Evolutionary conservation across 1,140 invertebrate genomes (phyloP).

Genomic region (Heterodera carotae): DNA sequence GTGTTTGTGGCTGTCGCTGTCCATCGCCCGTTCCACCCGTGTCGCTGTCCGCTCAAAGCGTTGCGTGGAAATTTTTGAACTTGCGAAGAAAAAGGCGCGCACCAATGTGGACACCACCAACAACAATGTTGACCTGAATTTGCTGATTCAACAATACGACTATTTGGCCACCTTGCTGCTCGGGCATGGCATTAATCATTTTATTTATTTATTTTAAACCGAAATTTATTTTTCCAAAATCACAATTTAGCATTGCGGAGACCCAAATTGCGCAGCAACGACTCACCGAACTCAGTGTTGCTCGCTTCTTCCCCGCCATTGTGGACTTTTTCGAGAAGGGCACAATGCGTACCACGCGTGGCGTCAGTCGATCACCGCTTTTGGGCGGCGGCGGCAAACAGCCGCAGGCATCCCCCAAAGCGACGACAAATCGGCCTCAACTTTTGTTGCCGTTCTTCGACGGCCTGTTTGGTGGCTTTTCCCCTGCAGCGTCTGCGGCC

Average conservation of each 20-base stretch:
- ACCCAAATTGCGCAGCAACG: slow-evolving; percentile 1
- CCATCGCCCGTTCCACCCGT: slow-evolving; percentile 22
- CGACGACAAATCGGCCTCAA: slow-evolving; percentile 16
- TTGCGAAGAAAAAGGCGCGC: slow-evolving; percentile 21
- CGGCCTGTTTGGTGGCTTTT: neutral
- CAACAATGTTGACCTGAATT: slow-evolving; percentile 25
- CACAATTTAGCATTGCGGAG: slow-evolving; percentile 38
- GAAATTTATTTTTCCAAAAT: too few species aligned
- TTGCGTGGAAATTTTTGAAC: slow-evolving; percentile 48
- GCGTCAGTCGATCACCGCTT: neutral
- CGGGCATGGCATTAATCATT: too few species aligned
- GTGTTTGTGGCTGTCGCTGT: slow-evolving; percentile 34
- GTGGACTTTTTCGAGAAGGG: slow-evolving; percentile 32
- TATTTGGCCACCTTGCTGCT: slow-evolving; percentile 40
- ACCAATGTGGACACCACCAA: neutral
- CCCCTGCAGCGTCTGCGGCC: neutral
- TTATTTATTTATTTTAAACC: too few species aligned
- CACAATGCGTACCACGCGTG: slow-evolving; percentile 5
- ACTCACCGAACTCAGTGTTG: neutral
- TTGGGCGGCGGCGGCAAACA: neutral
- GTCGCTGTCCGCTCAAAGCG: slow-evolving; percentile 31
- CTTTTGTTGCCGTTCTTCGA: slow-evolving; percentile 32
- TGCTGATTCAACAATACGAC: slow-evolving; percentile 37
- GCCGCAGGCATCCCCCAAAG: slow-evolving; percentile 10
- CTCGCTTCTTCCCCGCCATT: slow-evolving; percentile 19